Percentiles rank a stretch among this genome's conserved stretches.
Conservation (phyloP, 2,888 invertebrate species). For the Cryptophagus acutangulus region DNA sequence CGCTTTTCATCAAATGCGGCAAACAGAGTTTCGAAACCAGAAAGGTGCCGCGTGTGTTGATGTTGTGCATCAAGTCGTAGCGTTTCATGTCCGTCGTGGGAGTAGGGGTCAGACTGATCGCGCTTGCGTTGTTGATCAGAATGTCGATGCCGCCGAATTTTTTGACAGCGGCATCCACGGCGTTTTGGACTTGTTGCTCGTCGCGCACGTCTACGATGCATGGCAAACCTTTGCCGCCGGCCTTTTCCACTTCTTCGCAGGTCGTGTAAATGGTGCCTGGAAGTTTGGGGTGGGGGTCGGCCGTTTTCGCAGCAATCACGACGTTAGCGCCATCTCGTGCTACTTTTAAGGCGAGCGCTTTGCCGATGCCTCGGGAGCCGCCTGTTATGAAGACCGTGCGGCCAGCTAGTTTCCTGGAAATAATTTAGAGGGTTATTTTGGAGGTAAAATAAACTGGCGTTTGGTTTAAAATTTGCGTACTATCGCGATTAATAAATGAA, state of each 20-base stretch:
- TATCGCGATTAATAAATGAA: no score
- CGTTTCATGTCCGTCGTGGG: conserved; percentile 87
- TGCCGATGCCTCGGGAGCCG: conserved; percentile 94
- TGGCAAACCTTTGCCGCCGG: conserved; percentile 80
- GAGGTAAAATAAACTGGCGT: background rate
- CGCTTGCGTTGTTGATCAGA: conserved; percentile 92
- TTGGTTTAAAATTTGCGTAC: no score
- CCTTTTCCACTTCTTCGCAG: conserved; percentile 86
- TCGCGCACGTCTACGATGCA: conserved; percentile 85
- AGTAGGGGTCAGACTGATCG: conserved; percentile 82
- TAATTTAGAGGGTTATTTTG: no score
- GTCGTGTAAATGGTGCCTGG: conserved; percentile 90
- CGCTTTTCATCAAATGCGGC: conserved; percentile 79
- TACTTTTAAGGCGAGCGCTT: conserved; percentile 88
- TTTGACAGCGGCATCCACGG: conserved; percentile 69
- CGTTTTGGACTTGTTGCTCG: conserved; percentile 67
- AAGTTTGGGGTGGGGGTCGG: conserved; percentile 82
- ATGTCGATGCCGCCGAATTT: conserved; percentile 96
- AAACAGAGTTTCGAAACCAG: conserved; percentile 89
- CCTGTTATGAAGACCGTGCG: conserved; percentile 93
- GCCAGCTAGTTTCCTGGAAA: conserved; percentile 68
- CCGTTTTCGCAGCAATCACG: conserved; percentile 88
- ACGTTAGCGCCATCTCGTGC: conserved; percentile 91
- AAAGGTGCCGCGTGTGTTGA: conserved; percentile 94
- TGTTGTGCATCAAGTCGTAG: conserved; percentile 92